Conservation (phyloP, 2,888 invertebrate genomes). For the Melipona beecheii region DNA sequence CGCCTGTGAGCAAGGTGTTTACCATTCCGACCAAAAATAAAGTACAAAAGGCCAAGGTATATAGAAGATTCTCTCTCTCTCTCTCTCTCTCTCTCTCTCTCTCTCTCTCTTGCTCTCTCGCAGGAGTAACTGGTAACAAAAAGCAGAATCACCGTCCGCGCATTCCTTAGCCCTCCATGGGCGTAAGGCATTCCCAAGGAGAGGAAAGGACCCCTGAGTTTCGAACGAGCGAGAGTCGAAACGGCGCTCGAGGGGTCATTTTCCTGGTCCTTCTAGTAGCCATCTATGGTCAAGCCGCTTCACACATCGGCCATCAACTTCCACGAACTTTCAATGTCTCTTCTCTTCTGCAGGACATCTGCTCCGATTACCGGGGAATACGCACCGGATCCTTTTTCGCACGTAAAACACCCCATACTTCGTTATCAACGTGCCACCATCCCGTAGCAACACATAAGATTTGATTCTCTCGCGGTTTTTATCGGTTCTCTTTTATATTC, state of each 20-base stretch:
- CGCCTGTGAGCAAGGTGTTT: slow-evolving; percentile 83
- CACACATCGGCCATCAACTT: slow-evolving; percentile 52
- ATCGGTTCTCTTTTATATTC: background rate
- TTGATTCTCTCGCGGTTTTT: background rate
- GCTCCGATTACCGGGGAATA: slow-evolving; percentile 69
- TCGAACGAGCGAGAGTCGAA: slow-evolving; percentile 32
- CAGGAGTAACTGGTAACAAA: slow-evolving; percentile 78
- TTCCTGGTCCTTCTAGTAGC: slow-evolving; percentile 45
- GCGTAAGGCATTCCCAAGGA: slow-evolving; percentile 63
- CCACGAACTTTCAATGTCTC: slow-evolving; percentile 60
- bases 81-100: too few relatives aligned
- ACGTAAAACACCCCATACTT: slow-evolving; percentile 48
- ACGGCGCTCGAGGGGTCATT: slow-evolving; percentile 46
- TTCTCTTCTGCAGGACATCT: slow-evolving; percentile 67
- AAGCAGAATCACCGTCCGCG: slow-evolving; percentile 76
- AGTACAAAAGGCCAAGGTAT: slow-evolving; percentile 72
- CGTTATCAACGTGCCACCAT: slow-evolving; percentile 1
- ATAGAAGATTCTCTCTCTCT: slow-evolving; percentile 46
- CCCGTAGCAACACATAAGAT: too few relatives aligned
- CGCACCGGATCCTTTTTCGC: slow-evolving; percentile 60
- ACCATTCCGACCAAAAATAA: slow-evolving; percentile 82
- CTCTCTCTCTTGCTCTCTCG: too few relatives aligned
- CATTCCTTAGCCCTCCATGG: slow-evolving; percentile 75
- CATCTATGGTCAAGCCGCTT: slow-evolving; percentile 55
- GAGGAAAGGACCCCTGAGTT: slow-evolving; percentile 30